These are phyloP conservation scores for Lophura nycthemera DNA, from an alignment of 2,113 vertebrate species.

Conservation along the genomic window DNA sequence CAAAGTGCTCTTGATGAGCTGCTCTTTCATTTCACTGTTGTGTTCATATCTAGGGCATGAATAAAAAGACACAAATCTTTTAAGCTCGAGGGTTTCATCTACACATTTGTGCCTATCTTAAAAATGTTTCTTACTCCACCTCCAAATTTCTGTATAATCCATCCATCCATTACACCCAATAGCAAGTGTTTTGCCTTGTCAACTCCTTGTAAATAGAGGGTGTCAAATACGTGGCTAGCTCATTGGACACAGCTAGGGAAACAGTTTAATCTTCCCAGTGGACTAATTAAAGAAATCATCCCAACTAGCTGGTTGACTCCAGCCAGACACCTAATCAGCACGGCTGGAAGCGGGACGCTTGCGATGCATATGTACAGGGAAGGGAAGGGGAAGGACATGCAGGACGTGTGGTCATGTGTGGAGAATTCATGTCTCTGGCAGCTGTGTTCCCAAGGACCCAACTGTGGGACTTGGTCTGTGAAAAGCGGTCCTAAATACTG, in stretches of 20 bases:
- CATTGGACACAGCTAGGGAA: slow-evolving; percentile 29
- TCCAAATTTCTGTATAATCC: slow-evolving; percentile 50
- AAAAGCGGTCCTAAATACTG: neutral
- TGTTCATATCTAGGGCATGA: neutral
- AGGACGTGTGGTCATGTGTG: neutral
- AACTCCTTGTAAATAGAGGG: slow-evolving; percentile 65
- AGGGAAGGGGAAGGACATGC: neutral
- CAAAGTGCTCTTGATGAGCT: neutral
- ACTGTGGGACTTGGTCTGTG: neutral
- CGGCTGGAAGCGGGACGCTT: neutral
- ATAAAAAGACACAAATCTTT: neutral
- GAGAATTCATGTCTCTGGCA: neutral
- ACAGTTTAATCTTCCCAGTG: slow-evolving; percentile 27
- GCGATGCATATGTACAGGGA: neutral
- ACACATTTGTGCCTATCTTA: neutral
- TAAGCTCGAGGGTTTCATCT: neutral
- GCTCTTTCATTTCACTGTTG: neutral
- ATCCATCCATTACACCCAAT: slow-evolving; percentile 21
- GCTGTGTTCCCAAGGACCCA: neutral
- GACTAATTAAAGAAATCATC: slow-evolving; percentile 46
- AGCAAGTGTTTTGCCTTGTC: slow-evolving; percentile 55
- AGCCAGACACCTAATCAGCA: slow-evolving; percentile 50
- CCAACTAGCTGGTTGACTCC: neutral
- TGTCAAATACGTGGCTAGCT: slow-evolving; percentile 28
- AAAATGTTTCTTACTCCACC: neutral